A percentile compares a stretch with the other conserved stretches of the same genome.
phyloP scores from a whole-genome alignment of 2,888 invertebrate genomes.

The Iselma pallidipennis region DNA sequence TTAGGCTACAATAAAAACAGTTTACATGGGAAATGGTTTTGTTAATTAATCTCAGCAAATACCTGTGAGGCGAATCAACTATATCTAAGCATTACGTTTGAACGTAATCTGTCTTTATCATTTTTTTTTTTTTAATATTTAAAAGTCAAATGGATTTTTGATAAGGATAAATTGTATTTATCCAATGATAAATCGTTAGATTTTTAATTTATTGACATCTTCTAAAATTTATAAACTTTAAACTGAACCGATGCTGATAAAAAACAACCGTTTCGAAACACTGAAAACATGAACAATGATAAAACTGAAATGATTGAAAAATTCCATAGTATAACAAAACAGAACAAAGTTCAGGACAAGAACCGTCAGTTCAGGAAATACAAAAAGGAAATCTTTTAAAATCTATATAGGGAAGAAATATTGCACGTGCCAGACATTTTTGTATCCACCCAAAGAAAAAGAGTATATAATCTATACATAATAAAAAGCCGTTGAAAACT shows the following conservation, averaged over 20 bases:
- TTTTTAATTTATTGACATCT: neutral
- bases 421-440: no score
- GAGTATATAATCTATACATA: neutral
- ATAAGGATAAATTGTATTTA: neutral
- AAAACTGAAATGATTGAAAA: no score
- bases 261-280: neutral
- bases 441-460: no score
- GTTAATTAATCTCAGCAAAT: neutral
- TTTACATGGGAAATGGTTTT: slow-evolving; percentile 2
- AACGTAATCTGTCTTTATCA: no score
- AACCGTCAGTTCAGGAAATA: no score
- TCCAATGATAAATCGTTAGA: neutral
- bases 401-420: no score
- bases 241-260: neutral
- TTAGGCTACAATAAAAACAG: neutral
- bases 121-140: no score
- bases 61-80: neutral
- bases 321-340: no score
- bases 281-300: neutral
- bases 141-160: neutral
- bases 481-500: neutral
- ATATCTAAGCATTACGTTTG: no score
- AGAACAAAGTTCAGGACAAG: no score
- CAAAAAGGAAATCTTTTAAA: neutral
- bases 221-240: neutral